Evolutionary conservation across 2,797 vertebrate species (phyloP), one percentile per base, ranked within the genome.

Genomic region (Pangasius larnaudii): DNA sequence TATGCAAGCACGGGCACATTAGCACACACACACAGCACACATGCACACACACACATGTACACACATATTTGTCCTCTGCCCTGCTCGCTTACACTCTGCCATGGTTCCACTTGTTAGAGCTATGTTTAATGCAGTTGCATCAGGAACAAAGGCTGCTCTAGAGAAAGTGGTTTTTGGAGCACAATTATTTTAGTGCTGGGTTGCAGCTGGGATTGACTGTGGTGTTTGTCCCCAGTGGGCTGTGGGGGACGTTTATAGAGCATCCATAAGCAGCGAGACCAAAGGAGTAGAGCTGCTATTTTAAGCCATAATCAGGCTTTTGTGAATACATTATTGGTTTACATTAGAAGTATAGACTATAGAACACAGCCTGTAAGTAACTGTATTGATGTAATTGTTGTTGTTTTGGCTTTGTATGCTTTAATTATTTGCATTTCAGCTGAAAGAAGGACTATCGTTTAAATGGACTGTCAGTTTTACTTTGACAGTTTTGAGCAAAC

Each of bases 141-240:
- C 82, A 89, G 84, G 71, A 65, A 85, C 36, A 58, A 83, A 84
- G 53, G 18, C 80, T 63, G 69, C 58, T 81, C 56, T 79, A 85
- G 84, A 79, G 58, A 84, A 87, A 86, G 78, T 74, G 81, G 83
- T 95, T 94, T 95, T 95, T 94, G 93, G 91, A 93, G 91, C 51
- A 92, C 92, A 92, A 92, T 93, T 93, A 95, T 92, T 94, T 94
- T 94, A 89, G 91, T 92, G 93, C 94, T 94, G 94, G 95, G 8
- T 67, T 91, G 77, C 87, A 88, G 90, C 82, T 67, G 61, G 33
- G 65, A 84, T 87, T 86, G 85, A 89, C 88, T 89, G 78, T 58
- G 85, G 49, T 22, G 33, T 65, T 67, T 33, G 61, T 49, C 85
- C 87, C 89, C 71, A 79, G 79, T 90, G 88, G 77, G 53, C 71